phyloP scores from a whole-genome alignment of 2,797 vertebrate species.

The Rhynchonycteris naso region DNA sequence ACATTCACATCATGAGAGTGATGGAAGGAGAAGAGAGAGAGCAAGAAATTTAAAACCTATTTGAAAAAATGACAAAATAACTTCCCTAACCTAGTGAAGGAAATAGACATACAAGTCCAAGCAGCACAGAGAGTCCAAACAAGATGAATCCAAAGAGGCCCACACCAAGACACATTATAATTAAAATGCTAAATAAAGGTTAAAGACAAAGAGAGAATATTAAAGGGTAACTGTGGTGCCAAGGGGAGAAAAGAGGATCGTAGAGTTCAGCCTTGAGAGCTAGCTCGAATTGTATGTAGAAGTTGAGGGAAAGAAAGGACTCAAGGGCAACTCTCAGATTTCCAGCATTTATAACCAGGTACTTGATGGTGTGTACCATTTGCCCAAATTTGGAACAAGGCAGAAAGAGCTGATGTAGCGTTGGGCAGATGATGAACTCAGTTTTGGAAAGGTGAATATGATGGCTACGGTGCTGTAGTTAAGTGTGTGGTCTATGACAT shows the following conservation, averaged over 20 bases:
- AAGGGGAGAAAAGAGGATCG: background rate
- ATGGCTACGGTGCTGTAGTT: background rate
- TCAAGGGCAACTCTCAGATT: background rate
- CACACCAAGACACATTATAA: no score
- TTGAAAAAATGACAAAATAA: no score
- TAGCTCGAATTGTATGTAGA: background rate
- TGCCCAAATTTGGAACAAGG: background rate
- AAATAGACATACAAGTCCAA: no score
- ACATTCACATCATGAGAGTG: no score
- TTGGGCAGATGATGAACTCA: background rate
- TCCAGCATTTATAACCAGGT: background rate
- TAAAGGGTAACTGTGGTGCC: background rate
- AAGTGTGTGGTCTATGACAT: background rate
- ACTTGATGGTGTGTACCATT: background rate
- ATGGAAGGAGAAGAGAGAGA: no score
- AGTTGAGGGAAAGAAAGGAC: background rate
- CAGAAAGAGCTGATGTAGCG: background rate
- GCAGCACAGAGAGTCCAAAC: no score
- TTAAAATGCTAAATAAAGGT: no score
- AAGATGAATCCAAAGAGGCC: no score
- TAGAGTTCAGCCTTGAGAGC: background rate
- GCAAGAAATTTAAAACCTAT: no score
- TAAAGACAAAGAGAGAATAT: no score
- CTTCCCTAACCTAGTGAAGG: no score
- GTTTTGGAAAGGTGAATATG: background rate